Conservation (phyloP, 2,797 vertebrate species). For the Lithobates pipiens region DNA sequence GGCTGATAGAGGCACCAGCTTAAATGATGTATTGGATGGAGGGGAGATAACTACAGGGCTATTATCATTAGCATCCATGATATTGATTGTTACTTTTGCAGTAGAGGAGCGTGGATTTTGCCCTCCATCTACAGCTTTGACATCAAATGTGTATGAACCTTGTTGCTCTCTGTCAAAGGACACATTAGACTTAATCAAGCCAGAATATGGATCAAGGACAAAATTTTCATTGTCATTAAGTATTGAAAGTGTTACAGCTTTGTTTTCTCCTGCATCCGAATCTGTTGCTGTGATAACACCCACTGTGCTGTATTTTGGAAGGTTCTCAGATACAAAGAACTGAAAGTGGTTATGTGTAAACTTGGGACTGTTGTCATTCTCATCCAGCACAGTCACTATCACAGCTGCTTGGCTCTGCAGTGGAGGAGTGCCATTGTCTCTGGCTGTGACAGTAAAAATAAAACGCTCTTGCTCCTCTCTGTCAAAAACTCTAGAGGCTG, state of each 20-base stretch:
- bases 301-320: constrained; percentile 97
- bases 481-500: constrained; percentile 96
- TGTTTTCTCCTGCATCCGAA: constrained; percentile 94
- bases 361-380: constrained; percentile 98
- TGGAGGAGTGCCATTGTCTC: constrained; percentile 96
- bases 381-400: constrained; percentile 95
- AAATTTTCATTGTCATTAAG: constrained; percentile 98
- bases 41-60: constrained; percentile 94
- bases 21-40: constrained; percentile 96
- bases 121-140: constrained; percentile 93
- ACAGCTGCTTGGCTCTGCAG: constrained; percentile 96
- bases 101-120: constrained; percentile 93
- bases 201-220: constrained; percentile 93
- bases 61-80: constrained; percentile 98
- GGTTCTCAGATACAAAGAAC: constrained; percentile 99
- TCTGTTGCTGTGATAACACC: constrained; percentile 98
- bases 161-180: constrained; percentile 98
- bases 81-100: constrained; percentile 98
- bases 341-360: constrained; percentile 99
- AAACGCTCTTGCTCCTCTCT: constrained; percentile 96
- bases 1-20: constrained; percentile 93
- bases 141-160: constrained; percentile 98
- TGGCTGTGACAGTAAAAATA: constrained; percentile 96
- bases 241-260: constrained; percentile 94
- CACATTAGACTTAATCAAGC: constrained; percentile 98